Conservation (phyloP, 2,113 vertebrate species). For the Chaetorhynchus papuensis region DNA sequence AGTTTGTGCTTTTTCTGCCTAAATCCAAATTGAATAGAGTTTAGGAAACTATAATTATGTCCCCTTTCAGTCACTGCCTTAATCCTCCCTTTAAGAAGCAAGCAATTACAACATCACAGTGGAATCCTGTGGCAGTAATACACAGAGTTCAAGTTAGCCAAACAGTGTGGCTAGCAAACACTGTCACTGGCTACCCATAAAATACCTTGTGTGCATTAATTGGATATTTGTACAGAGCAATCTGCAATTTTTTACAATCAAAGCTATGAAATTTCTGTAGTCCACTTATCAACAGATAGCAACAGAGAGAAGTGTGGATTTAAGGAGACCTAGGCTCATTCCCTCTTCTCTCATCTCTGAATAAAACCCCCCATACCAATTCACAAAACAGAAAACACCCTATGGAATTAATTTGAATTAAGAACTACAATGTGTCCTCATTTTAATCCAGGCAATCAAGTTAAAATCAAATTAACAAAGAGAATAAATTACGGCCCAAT, state of each 20-base stretch:
- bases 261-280: not conserved
- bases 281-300: not conserved
- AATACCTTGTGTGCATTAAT: not conserved
- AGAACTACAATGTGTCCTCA: not conserved
- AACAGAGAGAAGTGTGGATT: not conserved
- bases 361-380: not conserved
- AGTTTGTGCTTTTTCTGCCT: constrained; percentile 3
- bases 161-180: not conserved
- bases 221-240: not conserved
- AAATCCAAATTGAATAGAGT: constrained; percentile 29
- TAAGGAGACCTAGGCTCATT: not conserved
- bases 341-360: not conserved
- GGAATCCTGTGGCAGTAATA: not conserved
- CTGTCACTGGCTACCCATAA: not conserved
- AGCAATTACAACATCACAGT: not conserved
- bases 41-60: constrained; percentile 14
- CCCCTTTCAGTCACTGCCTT: constrained; percentile 4
- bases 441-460: constrained; percentile 2
- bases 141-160: not conserved
- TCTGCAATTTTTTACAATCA: not conserved
- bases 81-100: constrained; percentile 4
- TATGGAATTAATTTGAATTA: not conserved
- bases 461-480: constrained; percentile 30
- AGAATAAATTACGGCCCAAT: not conserved
- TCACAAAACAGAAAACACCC: not conserved